Percentiles rank a stretch among this genome's conserved stretches.
Evolutionary conservation across 2,113 vertebrate species (phyloP).

Genomic region (Pundamilia nyererei): DNA sequence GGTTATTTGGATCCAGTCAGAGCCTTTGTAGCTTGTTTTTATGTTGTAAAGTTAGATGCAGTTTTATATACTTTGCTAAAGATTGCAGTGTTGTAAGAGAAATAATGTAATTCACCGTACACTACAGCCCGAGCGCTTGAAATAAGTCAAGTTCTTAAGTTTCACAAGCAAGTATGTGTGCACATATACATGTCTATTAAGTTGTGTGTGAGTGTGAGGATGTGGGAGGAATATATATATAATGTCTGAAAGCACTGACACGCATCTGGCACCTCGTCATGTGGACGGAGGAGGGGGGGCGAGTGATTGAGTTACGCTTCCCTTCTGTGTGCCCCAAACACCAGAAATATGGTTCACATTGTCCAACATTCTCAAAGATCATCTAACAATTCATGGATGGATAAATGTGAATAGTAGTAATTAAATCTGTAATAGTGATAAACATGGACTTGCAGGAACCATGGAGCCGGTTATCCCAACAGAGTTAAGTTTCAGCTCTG

Average conservation of each 20-base stretch:
- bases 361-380: constrained; percentile 66
- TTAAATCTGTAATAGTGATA: constrained; percentile 66
- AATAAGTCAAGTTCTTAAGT: constrained; percentile 33
- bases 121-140: not conserved
- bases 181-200: constrained; percentile 9
- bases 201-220: constrained; percentile 7
- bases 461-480: constrained; percentile 30
- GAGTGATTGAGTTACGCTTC: constrained; percentile 69
- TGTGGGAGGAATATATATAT: constrained; percentile 47
- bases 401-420: constrained; percentile 67
- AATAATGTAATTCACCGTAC: not conserved
- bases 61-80: not conserved
- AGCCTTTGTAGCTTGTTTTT: constrained; percentile 26
- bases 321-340: constrained; percentile 55
- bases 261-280: constrained; percentile 70
- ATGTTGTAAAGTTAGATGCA: not conserved
- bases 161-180: constrained; percentile 20
- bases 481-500: constrained; percentile 51
- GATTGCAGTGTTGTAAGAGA: not conserved
- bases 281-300: constrained; percentile 15
- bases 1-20: constrained; percentile 25
- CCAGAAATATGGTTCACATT: constrained; percentile 68
- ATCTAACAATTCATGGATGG: constrained; percentile 65
- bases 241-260: constrained; percentile 63
- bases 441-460: constrained; percentile 61